These are phyloP conservation scores for Microplitis manilae DNA, from an alignment of 2,888 invertebrate genomes.

Conservation along the genomic window DNA sequence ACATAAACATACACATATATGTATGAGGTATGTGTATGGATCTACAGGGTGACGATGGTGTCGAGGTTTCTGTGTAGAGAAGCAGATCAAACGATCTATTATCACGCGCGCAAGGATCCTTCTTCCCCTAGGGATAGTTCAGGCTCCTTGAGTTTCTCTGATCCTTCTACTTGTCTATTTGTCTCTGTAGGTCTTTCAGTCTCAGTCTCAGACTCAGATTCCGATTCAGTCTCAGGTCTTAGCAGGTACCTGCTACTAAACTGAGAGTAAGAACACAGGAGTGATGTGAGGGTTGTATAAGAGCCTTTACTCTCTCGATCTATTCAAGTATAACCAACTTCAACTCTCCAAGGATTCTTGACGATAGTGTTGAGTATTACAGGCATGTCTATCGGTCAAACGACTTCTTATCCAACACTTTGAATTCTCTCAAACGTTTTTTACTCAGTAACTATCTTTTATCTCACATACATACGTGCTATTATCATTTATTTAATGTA, in stretches of 20 bases:
- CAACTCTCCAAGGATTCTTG: conserved; percentile 1
- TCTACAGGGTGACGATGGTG: conserved; percentile 25
- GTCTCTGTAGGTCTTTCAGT: too few species aligned
- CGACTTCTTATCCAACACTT: background rate
- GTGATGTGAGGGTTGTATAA: background rate
- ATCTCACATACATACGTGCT: background rate
- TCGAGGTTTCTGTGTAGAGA: conserved; percentile 12
- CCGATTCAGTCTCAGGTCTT: too few species aligned
- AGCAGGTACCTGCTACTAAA: background rate
- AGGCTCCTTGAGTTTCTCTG: conserved; percentile 4
- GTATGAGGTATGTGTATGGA: conserved; percentile 44
- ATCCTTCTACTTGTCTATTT: background rate
- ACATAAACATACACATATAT: conserved; percentile 44
- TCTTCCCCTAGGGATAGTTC: background rate
- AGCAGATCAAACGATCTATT: conserved; percentile 26
- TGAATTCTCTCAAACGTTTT: background rate
- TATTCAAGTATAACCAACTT: conserved; percentile 3
- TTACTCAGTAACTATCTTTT: background rate
- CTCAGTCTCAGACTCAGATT: too few species aligned
- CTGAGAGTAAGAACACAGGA: background rate
- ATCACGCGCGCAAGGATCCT: conserved; percentile 14
- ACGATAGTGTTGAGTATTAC: conserved; percentile 5
- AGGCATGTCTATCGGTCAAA: conserved; percentile 9
- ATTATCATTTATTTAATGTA: too few species aligned
- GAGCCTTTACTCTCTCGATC: background rate